phyloP scores from a whole-genome alignment of 2,797 vertebrate species.

The Enteromius thamalakanensis region DNA sequence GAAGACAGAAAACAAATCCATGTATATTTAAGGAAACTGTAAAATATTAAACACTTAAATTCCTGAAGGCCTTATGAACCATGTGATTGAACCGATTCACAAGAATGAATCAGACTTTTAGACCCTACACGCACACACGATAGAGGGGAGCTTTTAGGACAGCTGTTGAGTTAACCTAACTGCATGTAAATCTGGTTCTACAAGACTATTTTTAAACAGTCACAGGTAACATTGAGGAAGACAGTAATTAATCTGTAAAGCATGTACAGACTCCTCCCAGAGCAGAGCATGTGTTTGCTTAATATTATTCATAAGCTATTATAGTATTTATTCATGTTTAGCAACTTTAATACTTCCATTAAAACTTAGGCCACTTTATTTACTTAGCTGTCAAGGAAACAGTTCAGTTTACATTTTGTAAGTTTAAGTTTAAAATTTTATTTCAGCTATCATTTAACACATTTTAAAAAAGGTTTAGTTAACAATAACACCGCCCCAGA shows the following conservation, averaged over 20 bases:
- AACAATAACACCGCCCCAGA: neutral
- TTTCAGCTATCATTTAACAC: neutral
- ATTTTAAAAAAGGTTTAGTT: neutral
- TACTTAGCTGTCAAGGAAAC: neutral
- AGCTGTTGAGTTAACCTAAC: neutral
- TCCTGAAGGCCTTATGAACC: neutral
- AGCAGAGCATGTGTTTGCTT: neutral
- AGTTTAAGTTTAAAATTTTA: neutral
- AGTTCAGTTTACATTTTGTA: neutral
- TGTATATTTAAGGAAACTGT: neutral
- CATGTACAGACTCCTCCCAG: neutral
- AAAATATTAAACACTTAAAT: neutral
- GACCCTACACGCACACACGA: neutral
- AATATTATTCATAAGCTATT: neutral
- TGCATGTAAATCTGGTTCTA: neutral
- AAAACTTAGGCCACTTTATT: neutral
- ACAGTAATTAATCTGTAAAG: neutral
- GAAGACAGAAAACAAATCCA: neutral
- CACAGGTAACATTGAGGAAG: neutral
- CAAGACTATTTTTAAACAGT: neutral
- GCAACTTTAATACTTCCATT: neutral
- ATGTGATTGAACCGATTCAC: neutral
- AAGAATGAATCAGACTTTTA: neutral
- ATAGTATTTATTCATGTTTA: neutral
- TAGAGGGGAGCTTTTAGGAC: neutral